phyloP scores from a whole-genome alignment of 2,888 invertebrate genomes.

The Atethmia centrago region DNA sequence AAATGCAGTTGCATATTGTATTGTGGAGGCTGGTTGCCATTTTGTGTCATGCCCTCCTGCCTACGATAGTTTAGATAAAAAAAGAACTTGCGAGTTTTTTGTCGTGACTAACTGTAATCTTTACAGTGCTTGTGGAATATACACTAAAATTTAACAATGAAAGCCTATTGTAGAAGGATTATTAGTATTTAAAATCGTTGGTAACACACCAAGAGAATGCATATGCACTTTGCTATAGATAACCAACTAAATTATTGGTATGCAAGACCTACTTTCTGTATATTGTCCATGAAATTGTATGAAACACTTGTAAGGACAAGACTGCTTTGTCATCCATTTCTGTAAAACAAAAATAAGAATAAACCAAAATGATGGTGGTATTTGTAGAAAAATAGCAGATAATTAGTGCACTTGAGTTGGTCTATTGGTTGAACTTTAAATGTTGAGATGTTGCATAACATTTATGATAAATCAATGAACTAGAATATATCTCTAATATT shows the following conservation, averaged over 20 bases:
- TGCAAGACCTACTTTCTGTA: slow-evolving; percentile 69
- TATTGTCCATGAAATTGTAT: slow-evolving; percentile 49
- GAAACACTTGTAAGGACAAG: slow-evolving; percentile 42
- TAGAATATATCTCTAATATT: slow-evolving; percentile 44
- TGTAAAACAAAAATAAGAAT: slow-evolving; percentile 26
- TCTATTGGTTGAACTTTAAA: slow-evolving; percentile 23
- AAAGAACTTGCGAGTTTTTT: slow-evolving; percentile 84
- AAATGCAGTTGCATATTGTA: slow-evolving; percentile 89
- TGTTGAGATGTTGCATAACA: slow-evolving; percentile 56
- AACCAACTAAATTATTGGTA: slow-evolving; percentile 59
- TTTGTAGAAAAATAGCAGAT: slow-evolving; percentile 22
- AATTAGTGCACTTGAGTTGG: slow-evolving; percentile 10
- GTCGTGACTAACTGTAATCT: slow-evolving; percentile 75
- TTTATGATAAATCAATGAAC: slow-evolving; percentile 34
- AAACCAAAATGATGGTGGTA: slow-evolving; percentile 22
- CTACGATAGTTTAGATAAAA: slow-evolving; percentile 88
- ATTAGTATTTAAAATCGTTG: slow-evolving; percentile 40
- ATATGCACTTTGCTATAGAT: slow-evolving; percentile 49
- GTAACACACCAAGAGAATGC: slow-evolving; percentile 41
- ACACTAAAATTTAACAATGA: slow-evolving; percentile 53
- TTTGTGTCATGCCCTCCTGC: slow-evolving; percentile 88
- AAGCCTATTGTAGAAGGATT: slow-evolving; percentile 29
- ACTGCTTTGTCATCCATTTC: slow-evolving; percentile 60
- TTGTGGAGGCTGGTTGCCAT: slow-evolving; percentile 87
- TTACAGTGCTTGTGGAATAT: slow-evolving; percentile 64